A percentile compares a stretch with the other conserved stretches of the same genome.
Conservation (phyloP, 2,113 vertebrate genomes). For the Notiomystis cincta region DNA sequence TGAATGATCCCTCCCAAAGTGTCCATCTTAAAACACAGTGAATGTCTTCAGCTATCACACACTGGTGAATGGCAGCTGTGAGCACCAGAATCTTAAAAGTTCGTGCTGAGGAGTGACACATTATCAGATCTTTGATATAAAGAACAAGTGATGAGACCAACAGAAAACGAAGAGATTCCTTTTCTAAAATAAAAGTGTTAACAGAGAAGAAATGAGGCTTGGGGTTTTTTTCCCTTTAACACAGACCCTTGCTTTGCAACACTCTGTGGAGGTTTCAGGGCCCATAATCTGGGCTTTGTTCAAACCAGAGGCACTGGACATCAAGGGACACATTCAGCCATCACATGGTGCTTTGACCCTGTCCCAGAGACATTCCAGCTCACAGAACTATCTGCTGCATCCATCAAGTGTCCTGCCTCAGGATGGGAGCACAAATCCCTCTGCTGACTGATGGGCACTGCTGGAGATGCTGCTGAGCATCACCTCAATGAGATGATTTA, state of each 20-base stretch:
- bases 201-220: not conserved
- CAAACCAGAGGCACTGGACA: not conserved
- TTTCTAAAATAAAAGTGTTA: not conserved
- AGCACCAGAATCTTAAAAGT: not conserved
- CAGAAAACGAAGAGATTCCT: not conserved
- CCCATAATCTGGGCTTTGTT: not conserved
- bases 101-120: not conserved
- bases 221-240: not conserved
- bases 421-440: not conserved
- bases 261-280: not conserved
- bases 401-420: not conserved
- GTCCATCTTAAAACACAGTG: not conserved
- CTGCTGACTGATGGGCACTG: conserved; percentile 6
- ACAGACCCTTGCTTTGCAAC: not conserved
- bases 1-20: not conserved
- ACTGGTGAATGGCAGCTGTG: not conserved
- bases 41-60: not conserved
- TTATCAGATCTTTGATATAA: not conserved
- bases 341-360: not conserved
- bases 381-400: not conserved
- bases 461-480: conserved; percentile 16
- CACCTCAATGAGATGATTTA: not conserved
- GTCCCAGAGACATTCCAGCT: not conserved
- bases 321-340: not conserved
- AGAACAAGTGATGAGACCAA: not conserved